These are phyloP conservation scores for Pterocles orientalis DNA, from an alignment of 2,113 vertebrate genomes.

Conservation along the genomic window DNA sequence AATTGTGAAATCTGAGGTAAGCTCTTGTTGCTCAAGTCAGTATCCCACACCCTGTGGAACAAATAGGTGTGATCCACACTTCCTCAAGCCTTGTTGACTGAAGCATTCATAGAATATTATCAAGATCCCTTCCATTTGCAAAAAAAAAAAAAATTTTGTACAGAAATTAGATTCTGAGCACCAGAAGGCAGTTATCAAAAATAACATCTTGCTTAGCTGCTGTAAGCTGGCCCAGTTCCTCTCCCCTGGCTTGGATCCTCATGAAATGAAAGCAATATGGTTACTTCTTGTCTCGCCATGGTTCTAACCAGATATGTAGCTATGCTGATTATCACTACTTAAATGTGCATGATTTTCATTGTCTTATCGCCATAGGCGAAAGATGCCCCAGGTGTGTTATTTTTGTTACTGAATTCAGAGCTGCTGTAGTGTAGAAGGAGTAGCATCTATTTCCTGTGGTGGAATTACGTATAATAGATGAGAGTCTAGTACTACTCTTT, in stretches of 20 bases:
- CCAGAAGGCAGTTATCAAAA: slow-evolving; percentile 58
- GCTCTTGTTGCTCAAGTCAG: neutral
- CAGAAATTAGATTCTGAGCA: neutral
- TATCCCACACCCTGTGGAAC: neutral
- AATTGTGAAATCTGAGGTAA: neutral
- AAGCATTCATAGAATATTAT: neutral
- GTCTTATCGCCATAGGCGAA: neutral
- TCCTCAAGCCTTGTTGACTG: neutral
- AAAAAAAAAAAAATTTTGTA: neutral
- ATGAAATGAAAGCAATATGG: neutral
- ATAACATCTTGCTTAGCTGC: slow-evolving; percentile 16
- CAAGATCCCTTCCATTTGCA: neutral
- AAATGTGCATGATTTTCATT: neutral
- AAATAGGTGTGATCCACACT: neutral
- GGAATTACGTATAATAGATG: neutral
- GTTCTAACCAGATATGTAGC: neutral
- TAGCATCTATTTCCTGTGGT: neutral
- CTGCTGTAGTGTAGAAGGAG: neutral
- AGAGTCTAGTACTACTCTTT: neutral
- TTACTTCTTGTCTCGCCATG: neutral
- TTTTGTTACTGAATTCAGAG: neutral
- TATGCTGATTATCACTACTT: neutral
- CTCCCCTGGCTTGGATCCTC: neutral
- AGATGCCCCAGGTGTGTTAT: neutral
- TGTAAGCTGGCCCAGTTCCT: slow-evolving; percentile 11